A percentile compares a stretch with the other conserved stretches of the same genome.
Conservation (phyloP, 2,113 vertebrate species). For the Cygnus atratus region DNA sequence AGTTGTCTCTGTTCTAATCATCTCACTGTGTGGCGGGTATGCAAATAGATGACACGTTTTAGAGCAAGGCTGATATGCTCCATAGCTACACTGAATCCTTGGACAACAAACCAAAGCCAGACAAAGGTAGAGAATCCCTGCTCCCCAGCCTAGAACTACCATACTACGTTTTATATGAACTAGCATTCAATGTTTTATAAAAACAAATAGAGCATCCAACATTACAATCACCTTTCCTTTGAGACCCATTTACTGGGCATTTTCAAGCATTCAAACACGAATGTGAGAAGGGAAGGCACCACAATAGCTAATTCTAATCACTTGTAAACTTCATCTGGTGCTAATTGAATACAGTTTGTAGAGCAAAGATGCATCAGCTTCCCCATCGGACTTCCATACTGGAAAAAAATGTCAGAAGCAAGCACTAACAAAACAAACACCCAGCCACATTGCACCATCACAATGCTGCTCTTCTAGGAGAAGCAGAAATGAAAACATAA, state of each 20-base stretch:
- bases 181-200: not conserved
- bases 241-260: not conserved
- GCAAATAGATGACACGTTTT: not conserved
- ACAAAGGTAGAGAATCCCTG: not conserved
- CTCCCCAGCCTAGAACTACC: not conserved
- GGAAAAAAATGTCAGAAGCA: not conserved
- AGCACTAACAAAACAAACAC: not conserved
- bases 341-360: fast-evolving
- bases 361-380: not conserved
- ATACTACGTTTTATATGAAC: too few species aligned
- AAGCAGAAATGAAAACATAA: not conserved
- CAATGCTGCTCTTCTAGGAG: not conserved
- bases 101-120: not conserved
- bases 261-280: not conserved
- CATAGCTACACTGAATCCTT: not conserved
- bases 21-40: not conserved
- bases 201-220: not conserved
- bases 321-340: not conserved
- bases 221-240: not conserved
- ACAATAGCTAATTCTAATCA: not conserved
- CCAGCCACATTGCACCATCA: not conserved
- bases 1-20: conserved; percentile 20
- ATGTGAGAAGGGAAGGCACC: not conserved
- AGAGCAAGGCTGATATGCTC: not conserved
- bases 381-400: not conserved